These are phyloP conservation scores for Pycnomerus fuliginosus DNA, from an alignment of 2,888 invertebrate genomes.

Conservation along the genomic window DNA sequence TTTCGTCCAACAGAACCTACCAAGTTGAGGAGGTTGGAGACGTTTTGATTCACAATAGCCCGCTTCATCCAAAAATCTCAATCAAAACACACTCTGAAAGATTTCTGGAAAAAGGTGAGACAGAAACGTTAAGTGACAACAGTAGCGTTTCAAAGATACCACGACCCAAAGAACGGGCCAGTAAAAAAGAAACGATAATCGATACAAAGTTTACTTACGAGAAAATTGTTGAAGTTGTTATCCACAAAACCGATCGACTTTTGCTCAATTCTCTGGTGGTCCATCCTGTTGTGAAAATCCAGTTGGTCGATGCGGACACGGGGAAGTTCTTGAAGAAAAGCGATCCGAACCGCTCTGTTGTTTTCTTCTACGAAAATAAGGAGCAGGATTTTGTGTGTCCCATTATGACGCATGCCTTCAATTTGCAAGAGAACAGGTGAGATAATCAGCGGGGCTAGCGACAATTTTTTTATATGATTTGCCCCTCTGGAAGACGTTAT, in stretches of 20 bases:
- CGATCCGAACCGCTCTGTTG: conserved; percentile 52
- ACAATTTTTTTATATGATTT: too few relatives aligned
- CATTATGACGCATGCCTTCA: conserved; percentile 61
- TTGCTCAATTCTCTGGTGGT: conserved; percentile 59
- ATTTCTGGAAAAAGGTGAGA: conserved; percentile 19
- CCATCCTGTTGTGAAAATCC: conserved; percentile 65
- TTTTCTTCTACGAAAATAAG: conserved; percentile 54
- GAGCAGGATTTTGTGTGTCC: conserved; percentile 57
- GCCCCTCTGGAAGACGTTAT: too few relatives aligned
- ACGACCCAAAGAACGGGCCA: not conserved
- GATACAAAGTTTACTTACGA: conserved; percentile 32
- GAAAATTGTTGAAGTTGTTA: conserved; percentile 54
- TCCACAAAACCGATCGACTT: conserved; percentile 62
- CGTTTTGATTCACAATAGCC: conserved; percentile 31
- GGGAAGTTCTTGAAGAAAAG: conserved; percentile 58
- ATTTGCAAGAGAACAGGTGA: conserved; percentile 60
- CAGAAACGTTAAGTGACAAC: conserved; percentile 14
- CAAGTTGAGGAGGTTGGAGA: conserved; percentile 31
- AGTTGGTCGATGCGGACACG: conserved; percentile 58
- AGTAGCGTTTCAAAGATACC: not conserved
- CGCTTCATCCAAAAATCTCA: conserved; percentile 13
- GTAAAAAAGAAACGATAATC: not conserved
- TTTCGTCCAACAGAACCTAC: conserved; percentile 19
- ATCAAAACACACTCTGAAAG: conserved; percentile 8
- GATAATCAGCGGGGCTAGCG: too few relatives aligned